Conservation (phyloP, 2,888 invertebrate species). For the Lithophane ornitopus region DNA sequence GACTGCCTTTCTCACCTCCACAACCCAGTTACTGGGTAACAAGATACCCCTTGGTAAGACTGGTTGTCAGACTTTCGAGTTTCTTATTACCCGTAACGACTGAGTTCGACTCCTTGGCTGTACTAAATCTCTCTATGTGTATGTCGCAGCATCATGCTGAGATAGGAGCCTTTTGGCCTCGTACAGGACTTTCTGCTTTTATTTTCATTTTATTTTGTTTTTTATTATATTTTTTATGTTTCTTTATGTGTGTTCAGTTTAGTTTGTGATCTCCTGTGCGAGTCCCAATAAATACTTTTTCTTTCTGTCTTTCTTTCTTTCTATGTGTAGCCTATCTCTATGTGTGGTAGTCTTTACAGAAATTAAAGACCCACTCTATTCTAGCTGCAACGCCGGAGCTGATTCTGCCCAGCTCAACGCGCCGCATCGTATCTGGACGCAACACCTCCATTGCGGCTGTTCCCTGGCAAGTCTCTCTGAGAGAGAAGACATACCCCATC, state of each 20-base stretch:
- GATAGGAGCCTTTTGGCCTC: too few relatives aligned
- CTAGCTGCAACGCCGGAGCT: conserved; percentile 13
- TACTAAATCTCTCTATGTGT: too few relatives aligned
- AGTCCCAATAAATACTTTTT: too few relatives aligned
- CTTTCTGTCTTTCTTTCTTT: not conserved
- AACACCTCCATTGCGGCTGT: conserved; percentile 88
- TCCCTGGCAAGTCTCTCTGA: conserved; percentile 90
- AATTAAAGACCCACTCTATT: not conserved
- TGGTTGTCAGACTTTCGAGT: not conserved
- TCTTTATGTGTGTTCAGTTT: too few relatives aligned
- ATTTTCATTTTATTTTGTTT: too few relatives aligned
- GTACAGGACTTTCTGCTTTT: too few relatives aligned
- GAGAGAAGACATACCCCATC: conserved; percentile 85
- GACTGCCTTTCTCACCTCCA: not conserved
- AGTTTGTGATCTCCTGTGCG: too few relatives aligned
- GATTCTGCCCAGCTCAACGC: conserved; percentile 72
- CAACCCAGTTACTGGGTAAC: not conserved
- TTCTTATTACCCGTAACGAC: not conserved
- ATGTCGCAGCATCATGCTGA: too few relatives aligned
- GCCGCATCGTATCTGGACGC: conserved; percentile 88
- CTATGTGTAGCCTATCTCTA: not conserved
- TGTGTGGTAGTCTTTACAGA: not conserved
- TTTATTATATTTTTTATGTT: too few relatives aligned
- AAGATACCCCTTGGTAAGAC: not conserved
- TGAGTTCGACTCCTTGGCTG: not conserved